phyloP scores from a whole-genome alignment of 2,888 invertebrate species.

The Holacanthella duospinosa region DNA sequence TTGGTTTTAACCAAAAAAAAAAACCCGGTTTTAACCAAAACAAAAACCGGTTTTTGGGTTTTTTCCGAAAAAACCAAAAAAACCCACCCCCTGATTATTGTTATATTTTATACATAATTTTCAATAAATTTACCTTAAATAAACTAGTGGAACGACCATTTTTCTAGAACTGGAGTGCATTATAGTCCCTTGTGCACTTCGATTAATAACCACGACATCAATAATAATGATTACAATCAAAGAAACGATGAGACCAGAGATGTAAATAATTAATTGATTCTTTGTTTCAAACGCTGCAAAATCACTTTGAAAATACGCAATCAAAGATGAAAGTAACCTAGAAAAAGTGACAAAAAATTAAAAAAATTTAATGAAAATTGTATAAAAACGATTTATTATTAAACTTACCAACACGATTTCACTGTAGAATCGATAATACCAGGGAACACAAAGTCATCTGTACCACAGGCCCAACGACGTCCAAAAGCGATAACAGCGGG shows the following conservation, averaged over 20 bases:
- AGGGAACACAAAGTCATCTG: constrained; percentile 49
- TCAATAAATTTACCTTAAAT: background rate
- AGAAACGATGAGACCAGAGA: background rate
- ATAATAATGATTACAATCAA: background rate
- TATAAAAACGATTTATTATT: background rate
- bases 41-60: too few relatives aligned
- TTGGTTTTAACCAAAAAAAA: too few relatives aligned
- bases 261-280: background rate
- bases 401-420: constrained; percentile 4
- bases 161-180: background rate
- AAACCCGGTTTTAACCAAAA: too few relatives aligned
- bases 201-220: background rate
- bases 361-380: background rate
- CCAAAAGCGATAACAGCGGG: constrained; percentile 47
- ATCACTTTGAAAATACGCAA: background rate
- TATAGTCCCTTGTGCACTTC: background rate
- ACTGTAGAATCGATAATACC: constrained; percentile 29
- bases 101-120: too few relatives aligned
- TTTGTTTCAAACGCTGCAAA: background rate
- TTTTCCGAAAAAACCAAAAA: too few relatives aligned
- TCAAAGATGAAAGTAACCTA: background rate
- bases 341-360: background rate
- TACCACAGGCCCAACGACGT: constrained; percentile 47
- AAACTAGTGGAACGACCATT: background rate
- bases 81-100: too few relatives aligned